phyloP scores from a whole-genome alignment of 1,140 invertebrate genomes.

The Aphis craccivora region DNA sequence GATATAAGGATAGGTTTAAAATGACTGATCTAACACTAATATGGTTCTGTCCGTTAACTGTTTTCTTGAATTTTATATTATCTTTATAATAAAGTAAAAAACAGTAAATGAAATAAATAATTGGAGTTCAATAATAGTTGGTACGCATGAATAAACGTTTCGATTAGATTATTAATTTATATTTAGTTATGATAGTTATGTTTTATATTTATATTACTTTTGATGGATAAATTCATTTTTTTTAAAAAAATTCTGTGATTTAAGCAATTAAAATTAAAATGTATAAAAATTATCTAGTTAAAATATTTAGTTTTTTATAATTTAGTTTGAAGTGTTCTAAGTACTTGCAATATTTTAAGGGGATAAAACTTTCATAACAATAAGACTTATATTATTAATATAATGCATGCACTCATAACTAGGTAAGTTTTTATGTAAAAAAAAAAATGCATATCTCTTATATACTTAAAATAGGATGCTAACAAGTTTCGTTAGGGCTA shows the following conservation, averaged over 20 bases:
- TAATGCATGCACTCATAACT: background rate
- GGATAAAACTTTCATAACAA: background rate
- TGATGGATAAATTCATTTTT: no score
- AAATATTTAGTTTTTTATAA: background rate
- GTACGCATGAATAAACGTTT: background rate
- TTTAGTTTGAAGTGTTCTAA: background rate
- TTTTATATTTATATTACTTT: no score
- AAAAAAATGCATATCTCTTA: background rate
- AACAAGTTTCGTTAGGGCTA: background rate
- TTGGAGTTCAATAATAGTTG: background rate
- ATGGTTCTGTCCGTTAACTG: background rate
- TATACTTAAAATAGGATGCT: background rate
- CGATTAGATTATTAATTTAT: background rate
- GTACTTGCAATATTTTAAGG: background rate
- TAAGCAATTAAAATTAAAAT: background rate
- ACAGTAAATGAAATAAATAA: no score
- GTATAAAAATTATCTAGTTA: background rate
- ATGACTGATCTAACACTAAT: background rate
- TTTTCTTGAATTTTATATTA: background rate
- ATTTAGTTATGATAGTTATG: background rate
- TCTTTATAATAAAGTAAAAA: no score
- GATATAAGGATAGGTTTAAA: background rate
- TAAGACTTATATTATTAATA: background rate
- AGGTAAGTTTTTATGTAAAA: background rate
- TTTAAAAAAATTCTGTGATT: no score